Percentiles rank a stretch among this genome's conserved stretches.
Conservation (phyloP, 2,113 vertebrate genomes). For the Passerina amoena region DNA sequence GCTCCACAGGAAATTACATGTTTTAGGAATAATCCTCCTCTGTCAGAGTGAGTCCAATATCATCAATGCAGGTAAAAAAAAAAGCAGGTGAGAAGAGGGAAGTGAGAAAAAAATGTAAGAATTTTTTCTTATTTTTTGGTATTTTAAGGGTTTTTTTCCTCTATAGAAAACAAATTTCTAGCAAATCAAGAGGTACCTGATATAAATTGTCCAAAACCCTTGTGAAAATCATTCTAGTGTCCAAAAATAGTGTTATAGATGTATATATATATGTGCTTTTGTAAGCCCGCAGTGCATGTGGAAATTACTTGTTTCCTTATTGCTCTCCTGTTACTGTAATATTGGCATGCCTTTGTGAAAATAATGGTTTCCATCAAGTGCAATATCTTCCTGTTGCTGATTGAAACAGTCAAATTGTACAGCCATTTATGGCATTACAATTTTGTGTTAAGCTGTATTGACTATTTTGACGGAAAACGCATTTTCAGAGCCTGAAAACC, state of each 20-base stretch:
- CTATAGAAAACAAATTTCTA: not conserved
- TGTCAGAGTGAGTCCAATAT: not conserved
- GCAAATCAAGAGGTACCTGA: not conserved
- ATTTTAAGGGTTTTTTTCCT: not conserved
- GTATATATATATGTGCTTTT: not conserved
- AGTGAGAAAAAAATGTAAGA: not conserved
- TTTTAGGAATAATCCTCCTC: not conserved
- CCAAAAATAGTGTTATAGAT: not conserved
- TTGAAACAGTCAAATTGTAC: not conserved
- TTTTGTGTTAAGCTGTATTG: not conserved
- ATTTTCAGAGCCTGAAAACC: not conserved
- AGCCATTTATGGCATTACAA: not conserved
- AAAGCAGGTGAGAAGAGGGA: fast-evolving
- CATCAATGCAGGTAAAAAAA: not conserved
- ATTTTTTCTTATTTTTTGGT: not conserved
- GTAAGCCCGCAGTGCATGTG: not conserved
- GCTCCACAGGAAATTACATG: not conserved
- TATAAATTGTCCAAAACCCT: not conserved
- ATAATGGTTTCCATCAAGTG: not conserved
- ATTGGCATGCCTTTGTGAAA: not conserved
- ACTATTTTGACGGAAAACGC: not conserved
- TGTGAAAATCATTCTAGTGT: not conserved
- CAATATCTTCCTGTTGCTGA: not conserved
- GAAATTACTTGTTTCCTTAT: not conserved
- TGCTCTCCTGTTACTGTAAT: not conserved